phyloP scores from a whole-genome alignment of 2,797 vertebrate species.

The Rhadinocentrus ornatus region DNA sequence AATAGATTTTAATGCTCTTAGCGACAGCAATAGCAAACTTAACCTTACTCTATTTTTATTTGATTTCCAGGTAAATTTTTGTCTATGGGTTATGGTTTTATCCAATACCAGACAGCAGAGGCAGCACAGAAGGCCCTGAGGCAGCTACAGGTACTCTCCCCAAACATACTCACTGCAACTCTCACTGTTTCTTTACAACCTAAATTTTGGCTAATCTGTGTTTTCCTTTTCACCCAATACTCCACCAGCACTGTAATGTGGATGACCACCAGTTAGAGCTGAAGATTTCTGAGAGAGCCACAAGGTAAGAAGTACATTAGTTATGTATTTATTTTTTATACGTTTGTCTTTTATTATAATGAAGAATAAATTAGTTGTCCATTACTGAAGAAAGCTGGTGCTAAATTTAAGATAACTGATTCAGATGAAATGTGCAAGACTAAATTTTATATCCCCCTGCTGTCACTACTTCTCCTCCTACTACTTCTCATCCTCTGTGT shows the following conservation, averaged over 20 bases:
- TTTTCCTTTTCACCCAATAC: slow-evolving; percentile 16
- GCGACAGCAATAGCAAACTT: neutral
- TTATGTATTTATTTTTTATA: neutral
- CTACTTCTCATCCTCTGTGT: slow-evolving; percentile 4
- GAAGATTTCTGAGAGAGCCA: slow-evolving; percentile 91
- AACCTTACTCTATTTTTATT: neutral
- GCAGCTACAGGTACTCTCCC: slow-evolving; percentile 87
- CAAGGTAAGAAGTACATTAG: slow-evolving; percentile 80
- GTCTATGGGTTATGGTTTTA: slow-evolving; percentile 98
- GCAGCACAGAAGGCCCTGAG: slow-evolving; percentile 92
- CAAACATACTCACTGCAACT: neutral
- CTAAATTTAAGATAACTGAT: neutral
- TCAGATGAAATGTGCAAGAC: neutral
- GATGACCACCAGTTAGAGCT: slow-evolving; percentile 92
- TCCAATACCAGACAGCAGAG: slow-evolving; percentile 91
- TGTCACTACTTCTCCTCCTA: neutral
- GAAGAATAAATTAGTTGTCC: neutral
- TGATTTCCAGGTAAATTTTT: slow-evolving; percentile 84
- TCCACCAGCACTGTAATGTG: slow-evolving; percentile 85
- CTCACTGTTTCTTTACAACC: neutral
- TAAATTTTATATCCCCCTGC: neutral
- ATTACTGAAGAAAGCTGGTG: neutral
- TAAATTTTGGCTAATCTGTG: slow-evolving; percentile 16
- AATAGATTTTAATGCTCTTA: neutral
- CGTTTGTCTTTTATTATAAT: neutral